phyloP scores from a whole-genome alignment of 1,140 invertebrate species.

The Lysiphlebus fabarum region DNA sequence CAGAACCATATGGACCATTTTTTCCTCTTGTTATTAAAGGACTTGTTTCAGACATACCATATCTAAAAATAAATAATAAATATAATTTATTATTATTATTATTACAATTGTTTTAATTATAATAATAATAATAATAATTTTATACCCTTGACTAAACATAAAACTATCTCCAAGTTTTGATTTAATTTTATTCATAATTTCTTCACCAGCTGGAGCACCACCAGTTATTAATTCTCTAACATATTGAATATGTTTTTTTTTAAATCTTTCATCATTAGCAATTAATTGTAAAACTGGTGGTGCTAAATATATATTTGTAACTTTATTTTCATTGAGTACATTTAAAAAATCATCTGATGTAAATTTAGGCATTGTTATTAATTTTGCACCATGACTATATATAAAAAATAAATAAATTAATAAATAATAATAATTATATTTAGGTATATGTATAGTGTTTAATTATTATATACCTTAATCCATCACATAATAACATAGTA shows the following conservation, averaged over 20 bases:
- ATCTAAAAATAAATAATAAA: constrained; percentile 36
- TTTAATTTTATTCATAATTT: constrained; percentile 60
- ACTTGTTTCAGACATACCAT: constrained; percentile 66
- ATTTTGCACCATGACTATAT: constrained; percentile 56
- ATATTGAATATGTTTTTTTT: constrained; percentile 57
- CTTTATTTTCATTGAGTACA: constrained; percentile 56
- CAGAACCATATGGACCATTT: constrained; percentile 24
- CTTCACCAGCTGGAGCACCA: constrained; percentile 66
- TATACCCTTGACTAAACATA: constrained; percentile 47
- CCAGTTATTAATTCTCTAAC: constrained; percentile 62
- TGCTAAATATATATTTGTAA: constrained; percentile 59
- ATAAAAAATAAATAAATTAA: not conserved
- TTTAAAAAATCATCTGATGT: constrained; percentile 58
- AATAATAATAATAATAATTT: constrained; percentile 22
- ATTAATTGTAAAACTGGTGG: constrained; percentile 70
- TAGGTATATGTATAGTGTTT: not conserved
- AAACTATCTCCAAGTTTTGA: constrained; percentile 45
- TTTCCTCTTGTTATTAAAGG: constrained; percentile 46
- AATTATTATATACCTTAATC: constrained; percentile 48
- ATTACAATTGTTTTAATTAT: constrained; percentile 9
- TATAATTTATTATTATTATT: constrained; percentile 12
- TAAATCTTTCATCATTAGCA: constrained; percentile 62
- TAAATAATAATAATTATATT: not conserved
- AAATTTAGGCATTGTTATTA: constrained; percentile 72
- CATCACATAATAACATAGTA: constrained; percentile 51